Evolutionary conservation across 1,140 invertebrate species (phyloP).

Genomic region (Drosophila kikkawai): DNA sequence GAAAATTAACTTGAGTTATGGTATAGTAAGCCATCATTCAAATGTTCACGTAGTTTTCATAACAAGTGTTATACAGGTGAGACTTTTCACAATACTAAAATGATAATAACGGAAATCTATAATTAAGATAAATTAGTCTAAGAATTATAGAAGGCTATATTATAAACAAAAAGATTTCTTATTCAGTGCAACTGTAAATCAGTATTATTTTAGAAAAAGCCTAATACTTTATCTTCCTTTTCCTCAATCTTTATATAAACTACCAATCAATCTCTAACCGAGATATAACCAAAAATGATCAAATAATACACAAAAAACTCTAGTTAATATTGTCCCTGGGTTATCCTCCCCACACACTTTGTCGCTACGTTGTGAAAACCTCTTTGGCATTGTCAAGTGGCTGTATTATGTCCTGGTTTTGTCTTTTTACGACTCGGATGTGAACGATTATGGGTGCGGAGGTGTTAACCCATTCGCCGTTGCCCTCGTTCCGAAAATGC

Average conservation of each 20-base stretch:
- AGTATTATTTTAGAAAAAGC: no score
- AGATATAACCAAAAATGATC: background rate
- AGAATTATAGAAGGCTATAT: background rate
- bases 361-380: slow-evolving; percentile 4
- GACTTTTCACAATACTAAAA: background rate
- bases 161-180: background rate
- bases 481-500: slow-evolving; percentile 30
- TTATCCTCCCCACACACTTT: slow-evolving; percentile 17
- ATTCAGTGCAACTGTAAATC: background rate
- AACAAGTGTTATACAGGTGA: background rate
- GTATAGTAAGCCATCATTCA: background rate
- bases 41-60: background rate
- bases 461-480: slow-evolving; percentile 13
- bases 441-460: slow-evolving; percentile 66
- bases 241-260: background rate
- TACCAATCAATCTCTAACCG: no score
- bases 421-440: slow-evolving; percentile 61
- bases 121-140: background rate
- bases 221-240: background rate
- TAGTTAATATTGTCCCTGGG: slow-evolving; percentile 7
- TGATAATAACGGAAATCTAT: background rate
- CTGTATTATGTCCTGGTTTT: slow-evolving; percentile 56
- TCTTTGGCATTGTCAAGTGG: slow-evolving; percentile 50
- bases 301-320: background rate
- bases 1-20: slow-evolving; percentile 27